Base-by-base conservation (phyloP, 2,888 invertebrate species). In the Ophion ventricosus region DNA sequence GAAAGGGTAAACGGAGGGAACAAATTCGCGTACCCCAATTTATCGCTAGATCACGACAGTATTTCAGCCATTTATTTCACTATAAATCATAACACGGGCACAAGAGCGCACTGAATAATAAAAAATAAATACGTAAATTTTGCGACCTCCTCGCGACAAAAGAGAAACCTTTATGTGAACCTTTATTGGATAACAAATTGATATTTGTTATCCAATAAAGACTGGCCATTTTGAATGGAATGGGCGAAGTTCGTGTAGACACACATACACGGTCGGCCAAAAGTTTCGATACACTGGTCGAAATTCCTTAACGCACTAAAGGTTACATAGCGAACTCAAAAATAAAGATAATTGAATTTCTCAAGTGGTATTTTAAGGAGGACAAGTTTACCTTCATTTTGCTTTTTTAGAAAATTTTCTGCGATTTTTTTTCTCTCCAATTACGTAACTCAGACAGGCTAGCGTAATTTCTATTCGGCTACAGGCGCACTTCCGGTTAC, bases 41-140 rank as follows among this genome's bases (percentile, higher is more conserved):
- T 81, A 74, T 77, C 73, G 81, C 57, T 81, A 74, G 54, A 84
- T 81, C 84, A 64, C 73, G 77, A 54, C 63, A 63, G 74, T 77
- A 84, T 84, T 77, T 56, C 25, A 54, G 29, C 77, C 74, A 57
- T 73, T 81, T 77, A 81, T 78, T 78, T 81, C 63, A 43, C 35
- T 49, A 74, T 78, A 77, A 81, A 84, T 81, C 77, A 76, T 74
- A 40, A 74, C n/a, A 17, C 49, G 14, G 26, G 20, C 56, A 25
- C 29, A 57, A 54, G 61, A n/a, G 61, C 20, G 35, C 10, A 23
- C 79, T 43, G 56, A 63, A 72, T 56, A 72, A 72, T 40, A 56
- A 72, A 72, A 72, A 72, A 72, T 72, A 72, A 79, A 56, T 25
- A 56, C 4, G 25, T 20, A 72, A 56, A 26, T 64, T 57, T 56